Base-by-base conservation (phyloP, 1,140 invertebrate genomes). In the Eubasilissa regina region DNA sequence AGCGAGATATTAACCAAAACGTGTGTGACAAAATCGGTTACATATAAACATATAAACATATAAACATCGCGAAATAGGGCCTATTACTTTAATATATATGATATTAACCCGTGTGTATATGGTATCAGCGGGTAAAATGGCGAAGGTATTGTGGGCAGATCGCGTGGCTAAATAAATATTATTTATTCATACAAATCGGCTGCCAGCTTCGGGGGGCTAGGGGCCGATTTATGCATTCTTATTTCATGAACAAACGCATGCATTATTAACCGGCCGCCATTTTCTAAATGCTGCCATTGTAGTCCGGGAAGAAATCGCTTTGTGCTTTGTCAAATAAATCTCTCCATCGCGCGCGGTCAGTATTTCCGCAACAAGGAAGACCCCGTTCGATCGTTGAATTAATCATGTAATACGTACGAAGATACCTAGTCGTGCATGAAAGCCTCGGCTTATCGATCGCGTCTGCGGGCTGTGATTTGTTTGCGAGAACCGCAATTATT, bases 131-230 rank as follows among this genome's bases (percentile, higher is more conserved):
- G 44, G 15, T 9, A 68, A 45, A 68, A 68, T 68, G 64, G 64
- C 64, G n/a, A 68, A 68, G 21, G 45, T 48, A 60, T 9, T 15
- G 64, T 43, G 35, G 21, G 64, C 45, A 45, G 72, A 35, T 75
- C 48, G 72, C 72, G 53, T 75, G 72, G 72, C 72, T 58, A 44
- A 55, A 56, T 75, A 56, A 58, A 56, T 15, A 43, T 81, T 48
- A 78, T 66, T 81, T 81, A 81, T 81, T 81, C 58, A 81, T 12
- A 60, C 75, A 72, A 80, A 77, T 80, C 75, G 75, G 44, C 53
- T 17, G 77, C 53, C 58, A 79, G 58, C 77, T 77, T 68, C 56
- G 51, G 25, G n/a, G 25, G 45, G 47, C 19, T 25, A 44, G 25
- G 73, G 56, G 17, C 12, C 45, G 64, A 75, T 76, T 76, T 80